Evolutionary conservation across 2,113 vertebrate species (phyloP).

Genomic region (Anolis carolinensis): DNA sequence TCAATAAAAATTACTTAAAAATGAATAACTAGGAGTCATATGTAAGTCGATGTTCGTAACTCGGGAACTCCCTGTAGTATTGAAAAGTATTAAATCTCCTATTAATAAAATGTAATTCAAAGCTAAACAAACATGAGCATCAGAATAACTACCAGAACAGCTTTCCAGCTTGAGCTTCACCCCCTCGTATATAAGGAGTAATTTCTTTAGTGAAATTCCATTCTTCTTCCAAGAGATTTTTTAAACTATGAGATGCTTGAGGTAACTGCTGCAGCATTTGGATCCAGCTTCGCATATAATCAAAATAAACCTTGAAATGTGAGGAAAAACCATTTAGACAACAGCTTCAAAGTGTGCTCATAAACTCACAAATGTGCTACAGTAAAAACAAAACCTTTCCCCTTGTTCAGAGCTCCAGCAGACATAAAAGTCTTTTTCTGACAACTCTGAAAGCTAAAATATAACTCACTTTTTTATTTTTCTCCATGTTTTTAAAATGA

Average conservation of each 20-base stretch:
- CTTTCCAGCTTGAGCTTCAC: conserved; percentile 96
- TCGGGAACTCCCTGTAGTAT: background rate
- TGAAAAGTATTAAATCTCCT: background rate
- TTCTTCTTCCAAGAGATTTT: conserved; percentile 97
- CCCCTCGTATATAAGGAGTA: conserved; percentile 95
- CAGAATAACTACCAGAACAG: conserved; percentile 87
- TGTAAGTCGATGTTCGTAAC: too few relatives aligned
- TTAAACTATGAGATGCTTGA: conserved; percentile 97
- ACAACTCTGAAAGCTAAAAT: too few relatives aligned
- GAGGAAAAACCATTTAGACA: conserved; percentile 36
- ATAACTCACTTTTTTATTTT: background rate
- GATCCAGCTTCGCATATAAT: conserved; percentile 99
- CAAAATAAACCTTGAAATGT: conserved; percentile 91
- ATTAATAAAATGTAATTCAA: background rate
- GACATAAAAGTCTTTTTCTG: too few relatives aligned
- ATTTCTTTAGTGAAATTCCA: conserved; percentile 99
- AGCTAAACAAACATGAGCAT: background rate
- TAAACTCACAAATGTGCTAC: background rate
- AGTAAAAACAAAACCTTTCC: background rate
- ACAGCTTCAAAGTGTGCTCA: background rate
- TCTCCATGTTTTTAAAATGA: background rate
- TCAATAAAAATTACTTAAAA: too few relatives aligned
- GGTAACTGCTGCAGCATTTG: conserved; percentile 98
- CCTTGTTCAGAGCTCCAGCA: background rate
- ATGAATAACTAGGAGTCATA: too few relatives aligned